Conservation (phyloP, 1,140 invertebrate genomes). For the Panulirus ornatus region DNA sequence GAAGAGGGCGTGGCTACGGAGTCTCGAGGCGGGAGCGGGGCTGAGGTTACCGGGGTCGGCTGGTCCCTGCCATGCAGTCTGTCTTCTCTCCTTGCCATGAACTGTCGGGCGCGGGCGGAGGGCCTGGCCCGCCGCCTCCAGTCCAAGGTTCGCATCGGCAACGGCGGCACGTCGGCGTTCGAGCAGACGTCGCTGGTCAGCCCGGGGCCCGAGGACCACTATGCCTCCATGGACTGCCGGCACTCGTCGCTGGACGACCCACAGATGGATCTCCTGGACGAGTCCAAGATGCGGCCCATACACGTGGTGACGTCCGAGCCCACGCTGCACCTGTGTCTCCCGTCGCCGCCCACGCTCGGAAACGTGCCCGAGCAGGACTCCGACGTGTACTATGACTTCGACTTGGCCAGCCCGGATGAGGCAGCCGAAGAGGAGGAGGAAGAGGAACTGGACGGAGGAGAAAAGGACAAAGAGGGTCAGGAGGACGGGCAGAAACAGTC, state of each 20-base stretch:
- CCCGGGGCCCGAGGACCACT: constrained; percentile 55
- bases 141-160: constrained; percentile 79
- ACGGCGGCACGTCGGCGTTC: constrained; percentile 29
- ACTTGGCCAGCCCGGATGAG: constrained; percentile 70
- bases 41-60: constrained; percentile 57
- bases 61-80: constrained; percentile 79
- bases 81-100: constrained; percentile 82
- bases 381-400: constrained; percentile 74
- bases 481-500: background rate
- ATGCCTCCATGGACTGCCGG: constrained; percentile 60
- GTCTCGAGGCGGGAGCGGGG: constrained; percentile 47
- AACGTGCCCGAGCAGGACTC: constrained; percentile 68
- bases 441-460: background rate
- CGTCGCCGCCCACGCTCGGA: constrained; percentile 40
- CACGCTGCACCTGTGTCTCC: constrained; percentile 64
- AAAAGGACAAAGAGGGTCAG: constrained; percentile 4
- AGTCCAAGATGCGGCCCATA: constrained; percentile 59
- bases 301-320: constrained; percentile 75
- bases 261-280: constrained; percentile 36
- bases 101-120: constrained; percentile 87
- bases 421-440: constrained; percentile 43
- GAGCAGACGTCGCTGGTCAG: constrained; percentile 58
- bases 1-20: constrained; percentile 62
- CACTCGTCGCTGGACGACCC: constrained; percentile 63
- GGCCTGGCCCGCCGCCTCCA: constrained; percentile 88